A percentile compares a stretch with the other conserved stretches of the same genome.
Evolutionary conservation across 1,140 invertebrate species (phyloP).

Genomic region (Pogonomyrmex barbatus): DNA sequence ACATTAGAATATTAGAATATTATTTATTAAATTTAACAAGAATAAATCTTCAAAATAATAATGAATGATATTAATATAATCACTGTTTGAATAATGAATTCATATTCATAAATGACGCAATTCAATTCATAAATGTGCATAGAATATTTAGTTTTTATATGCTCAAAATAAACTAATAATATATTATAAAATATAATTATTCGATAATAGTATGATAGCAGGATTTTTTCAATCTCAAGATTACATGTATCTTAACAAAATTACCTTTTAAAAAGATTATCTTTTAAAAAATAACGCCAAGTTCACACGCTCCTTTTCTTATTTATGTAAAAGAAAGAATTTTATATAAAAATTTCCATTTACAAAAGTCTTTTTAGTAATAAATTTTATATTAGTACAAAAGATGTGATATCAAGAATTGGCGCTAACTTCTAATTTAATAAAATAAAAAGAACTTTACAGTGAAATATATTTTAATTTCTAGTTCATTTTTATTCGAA

Average conservation of each 20-base stretch:
- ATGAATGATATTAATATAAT: not conserved
- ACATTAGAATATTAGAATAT: slow-evolving; percentile 28
- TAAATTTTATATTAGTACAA: no score
- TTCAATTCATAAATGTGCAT: not conserved
- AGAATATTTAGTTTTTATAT: not conserved
- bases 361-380: no score
- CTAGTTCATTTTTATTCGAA: no score
- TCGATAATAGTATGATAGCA: not conserved
- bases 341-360: no score
- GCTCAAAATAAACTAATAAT: not conserved
- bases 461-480: no score
- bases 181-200: not conserved
- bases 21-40: slow-evolving; percentile 9
- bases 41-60: not conserved
- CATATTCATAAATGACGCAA: not conserved
- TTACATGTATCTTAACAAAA: not conserved
- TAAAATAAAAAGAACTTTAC: no score
- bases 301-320: no score
- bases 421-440: no score
- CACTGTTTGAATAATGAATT: not conserved
- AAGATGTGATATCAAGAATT: no score
- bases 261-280: not conserved
- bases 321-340: no score
- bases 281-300: no score
- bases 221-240: not conserved